Percentiles rank a stretch among this genome's conserved stretches.
Evolutionary conservation across 2,113 vertebrate species (phyloP).

Genomic region (Echinops telfairi): DNA sequence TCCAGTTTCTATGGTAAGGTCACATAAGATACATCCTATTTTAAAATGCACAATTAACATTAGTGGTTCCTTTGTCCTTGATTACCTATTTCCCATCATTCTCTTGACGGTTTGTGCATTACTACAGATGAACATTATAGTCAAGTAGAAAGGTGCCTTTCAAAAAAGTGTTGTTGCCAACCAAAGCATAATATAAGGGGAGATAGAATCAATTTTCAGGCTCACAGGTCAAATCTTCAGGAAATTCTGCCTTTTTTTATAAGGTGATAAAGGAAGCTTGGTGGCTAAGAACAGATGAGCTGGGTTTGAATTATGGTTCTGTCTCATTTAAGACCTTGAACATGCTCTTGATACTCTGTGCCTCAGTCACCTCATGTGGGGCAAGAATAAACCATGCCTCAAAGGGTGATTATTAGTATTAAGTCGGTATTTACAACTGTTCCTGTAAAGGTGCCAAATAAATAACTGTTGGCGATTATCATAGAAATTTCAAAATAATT

Average conservation of each 20-base stretch:
- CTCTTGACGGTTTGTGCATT: slow-evolving; percentile 19
- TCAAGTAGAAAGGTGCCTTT: neutral
- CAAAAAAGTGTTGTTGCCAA: neutral
- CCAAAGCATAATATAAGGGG: neutral
- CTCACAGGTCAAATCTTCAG: neutral
- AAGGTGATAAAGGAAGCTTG: neutral
- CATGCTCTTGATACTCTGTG: neutral
- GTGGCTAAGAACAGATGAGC: neutral
- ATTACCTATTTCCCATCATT: neutral
- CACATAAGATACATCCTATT: neutral
- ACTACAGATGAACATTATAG: slow-evolving; percentile 23
- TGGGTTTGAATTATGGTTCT: slow-evolving; percentile 1
- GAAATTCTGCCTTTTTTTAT: neutral
- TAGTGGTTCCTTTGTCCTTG: neutral
- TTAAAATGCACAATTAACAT: slow-evolving; percentile 22
- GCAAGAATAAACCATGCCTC: neutral
- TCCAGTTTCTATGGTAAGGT: slow-evolving; percentile 43
- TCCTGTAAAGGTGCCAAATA: neutral
- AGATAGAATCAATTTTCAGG: neutral
- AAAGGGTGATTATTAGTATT: neutral
- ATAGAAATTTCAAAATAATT: slow-evolving; percentile 40
- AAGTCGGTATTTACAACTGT: slow-evolving; percentile 16
- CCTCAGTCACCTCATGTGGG: neutral
- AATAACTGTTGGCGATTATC: neutral
- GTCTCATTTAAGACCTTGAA: neutral